A percentile compares a stretch with the other conserved stretches of the same genome.
Evolutionary conservation across 2,888 invertebrate genomes (phyloP).

Genomic region (Ichneumon xanthorius): DNA sequence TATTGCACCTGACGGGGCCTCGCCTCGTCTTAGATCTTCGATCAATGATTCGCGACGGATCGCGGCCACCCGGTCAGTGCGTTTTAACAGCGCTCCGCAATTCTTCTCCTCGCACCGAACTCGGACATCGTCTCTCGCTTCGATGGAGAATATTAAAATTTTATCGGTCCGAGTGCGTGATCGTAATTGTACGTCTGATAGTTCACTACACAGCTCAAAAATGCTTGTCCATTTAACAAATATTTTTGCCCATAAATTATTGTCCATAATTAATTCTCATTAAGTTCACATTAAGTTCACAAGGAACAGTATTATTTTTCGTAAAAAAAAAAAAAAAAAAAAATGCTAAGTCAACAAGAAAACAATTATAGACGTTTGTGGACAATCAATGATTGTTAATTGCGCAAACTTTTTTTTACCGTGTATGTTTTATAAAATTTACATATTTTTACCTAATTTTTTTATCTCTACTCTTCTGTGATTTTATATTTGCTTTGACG

Average conservation of each 20-base stretch:
- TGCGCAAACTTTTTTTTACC: too few species aligned
- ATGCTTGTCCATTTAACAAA: neutral
- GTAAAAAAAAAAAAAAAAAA: too few species aligned
- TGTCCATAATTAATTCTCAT: neutral
- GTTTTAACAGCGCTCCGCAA: slow-evolving; percentile 42
- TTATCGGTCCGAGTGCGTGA: slow-evolving; percentile 32
- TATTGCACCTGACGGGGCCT: slow-evolving; percentile 71
- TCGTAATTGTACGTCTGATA: slow-evolving; percentile 30
- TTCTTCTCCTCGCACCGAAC: slow-evolving; percentile 7
- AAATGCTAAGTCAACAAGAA: too few species aligned
- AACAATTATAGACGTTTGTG: too few species aligned
- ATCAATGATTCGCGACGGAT: slow-evolving; percentile 76
- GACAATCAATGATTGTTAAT: too few species aligned
- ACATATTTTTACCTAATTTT: neutral
- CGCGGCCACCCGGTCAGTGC: slow-evolving; percentile 52
- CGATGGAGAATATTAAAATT: slow-evolving; percentile 34
- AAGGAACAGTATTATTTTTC: neutral
- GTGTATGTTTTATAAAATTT: slow-evolving; percentile 6
- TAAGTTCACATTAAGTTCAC: neutral
- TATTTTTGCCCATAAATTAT: neutral
- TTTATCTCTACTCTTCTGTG: neutral
- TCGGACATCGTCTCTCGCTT: slow-evolving; percentile 38
- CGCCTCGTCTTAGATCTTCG: slow-evolving; percentile 72
- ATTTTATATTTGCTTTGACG: neutral
- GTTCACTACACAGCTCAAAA: slow-evolving; percentile 16